These are phyloP conservation scores for Onychomys arenicola DNA, from an alignment of 2,797 vertebrate genomes.

Conservation along the genomic window DNA sequence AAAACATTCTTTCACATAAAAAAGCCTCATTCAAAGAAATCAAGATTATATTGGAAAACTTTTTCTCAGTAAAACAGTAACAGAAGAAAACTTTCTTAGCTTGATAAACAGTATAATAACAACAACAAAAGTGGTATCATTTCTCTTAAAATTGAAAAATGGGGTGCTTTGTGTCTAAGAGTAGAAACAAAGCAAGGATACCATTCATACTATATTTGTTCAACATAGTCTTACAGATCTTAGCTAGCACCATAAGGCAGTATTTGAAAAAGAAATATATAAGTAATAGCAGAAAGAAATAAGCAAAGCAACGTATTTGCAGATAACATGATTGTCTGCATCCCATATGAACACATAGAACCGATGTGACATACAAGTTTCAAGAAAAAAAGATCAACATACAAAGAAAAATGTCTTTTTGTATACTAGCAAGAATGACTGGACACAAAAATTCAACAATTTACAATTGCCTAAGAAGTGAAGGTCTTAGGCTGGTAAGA, in stretches of 20 bases:
- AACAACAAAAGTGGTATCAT: not conserved
- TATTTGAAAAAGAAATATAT: not conserved
- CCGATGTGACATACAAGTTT: not conserved
- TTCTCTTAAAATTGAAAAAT: not conserved
- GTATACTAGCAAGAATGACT: not conserved
- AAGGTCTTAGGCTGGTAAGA: not conserved
- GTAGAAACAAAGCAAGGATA: not conserved
- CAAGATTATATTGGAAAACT: not conserved
- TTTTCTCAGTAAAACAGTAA: not conserved
- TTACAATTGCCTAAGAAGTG: conserved; percentile 29
- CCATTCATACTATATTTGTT: not conserved
- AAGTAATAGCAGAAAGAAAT: not conserved
- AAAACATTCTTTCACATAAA: conserved; percentile 54
- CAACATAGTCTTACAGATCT: not conserved
- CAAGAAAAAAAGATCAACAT: not conserved
- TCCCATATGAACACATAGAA: not conserved
- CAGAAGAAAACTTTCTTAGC: not conserved
- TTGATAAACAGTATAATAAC: not conserved
- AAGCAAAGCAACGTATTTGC: not conserved
- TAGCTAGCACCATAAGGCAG: not conserved
- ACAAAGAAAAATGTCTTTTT: not conserved
- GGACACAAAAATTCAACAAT: conserved; percentile 9
- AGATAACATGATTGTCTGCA: not conserved
- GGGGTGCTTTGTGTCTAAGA: not conserved
- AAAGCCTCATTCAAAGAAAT: conserved; percentile 18